phyloP scores from a whole-genome alignment of 2,113 vertebrate species.

The Callospermophilus lateralis region DNA sequence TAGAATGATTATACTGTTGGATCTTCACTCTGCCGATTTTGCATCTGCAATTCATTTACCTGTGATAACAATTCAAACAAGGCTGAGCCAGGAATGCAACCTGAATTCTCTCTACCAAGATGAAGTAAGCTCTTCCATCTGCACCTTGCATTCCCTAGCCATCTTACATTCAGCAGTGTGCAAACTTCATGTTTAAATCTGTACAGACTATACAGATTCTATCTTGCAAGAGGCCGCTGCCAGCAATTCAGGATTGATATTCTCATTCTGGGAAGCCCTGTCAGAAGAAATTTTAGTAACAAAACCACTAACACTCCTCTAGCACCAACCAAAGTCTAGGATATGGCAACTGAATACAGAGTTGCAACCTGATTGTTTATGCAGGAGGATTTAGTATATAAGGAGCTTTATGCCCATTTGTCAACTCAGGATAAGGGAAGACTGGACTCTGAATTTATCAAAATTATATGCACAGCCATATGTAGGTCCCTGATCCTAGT shows the following conservation, averaged over 20 bases:
- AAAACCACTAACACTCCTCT: conserved; percentile 24
- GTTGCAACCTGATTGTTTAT: not conserved
- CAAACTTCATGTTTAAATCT: not conserved
- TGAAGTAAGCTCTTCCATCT: not conserved
- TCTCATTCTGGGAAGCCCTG: conserved; percentile 27
- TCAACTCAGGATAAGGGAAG: not conserved
- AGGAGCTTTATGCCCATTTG: not conserved
- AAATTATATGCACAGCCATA: not conserved
- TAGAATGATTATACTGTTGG: not conserved
- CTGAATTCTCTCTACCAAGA: not conserved
- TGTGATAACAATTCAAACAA: not conserved
- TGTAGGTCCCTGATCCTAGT: not conserved
- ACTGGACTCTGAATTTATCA: not conserved
- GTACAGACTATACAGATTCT: not conserved
- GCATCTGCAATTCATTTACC: not conserved
- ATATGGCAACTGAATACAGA: not conserved
- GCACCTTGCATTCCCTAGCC: not conserved
- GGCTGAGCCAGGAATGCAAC: not conserved
- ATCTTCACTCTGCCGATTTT: not conserved
- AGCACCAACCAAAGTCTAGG: conserved; percentile 10
- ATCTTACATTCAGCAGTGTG: not conserved
- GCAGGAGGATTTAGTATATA: not conserved
- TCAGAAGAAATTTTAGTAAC: conserved; percentile 1
- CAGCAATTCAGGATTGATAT: not conserved
- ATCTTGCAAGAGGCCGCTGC: not conserved